A percentile compares a stretch with the other conserved stretches of the same genome.
Evolutionary conservation across 2,888 invertebrate species (phyloP).

Genomic region (Pachydiplax longipennis): DNA sequence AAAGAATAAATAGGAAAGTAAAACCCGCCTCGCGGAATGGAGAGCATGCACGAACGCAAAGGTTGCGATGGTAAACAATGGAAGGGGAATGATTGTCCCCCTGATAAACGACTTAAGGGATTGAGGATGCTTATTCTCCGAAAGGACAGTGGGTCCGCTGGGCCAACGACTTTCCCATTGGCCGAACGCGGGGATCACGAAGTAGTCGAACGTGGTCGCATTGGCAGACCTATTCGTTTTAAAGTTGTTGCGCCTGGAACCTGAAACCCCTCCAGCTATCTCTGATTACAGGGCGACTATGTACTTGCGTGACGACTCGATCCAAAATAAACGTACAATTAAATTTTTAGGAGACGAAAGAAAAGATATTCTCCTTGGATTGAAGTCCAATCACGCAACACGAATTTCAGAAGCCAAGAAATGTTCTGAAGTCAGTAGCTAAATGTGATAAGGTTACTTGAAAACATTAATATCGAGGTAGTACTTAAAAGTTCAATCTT

Average conservation of each 20-base stretch:
- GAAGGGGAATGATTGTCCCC: no score
- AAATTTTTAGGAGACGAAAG: background rate
- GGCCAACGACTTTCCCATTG: background rate
- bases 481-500: no score
- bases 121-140: no score
- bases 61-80: no score
- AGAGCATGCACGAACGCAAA: no score
- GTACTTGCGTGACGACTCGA: background rate
- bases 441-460: no score
- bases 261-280: background rate
- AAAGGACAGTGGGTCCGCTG: no score
- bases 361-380: background rate
- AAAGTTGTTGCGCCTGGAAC: background rate
- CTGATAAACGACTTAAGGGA: no score
- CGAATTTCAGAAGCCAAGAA: background rate
- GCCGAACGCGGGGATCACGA: slow-evolving; percentile 16
- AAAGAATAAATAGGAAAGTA: no score
- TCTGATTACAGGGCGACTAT: background rate
- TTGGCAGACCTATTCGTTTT: background rate
- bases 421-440: no score
- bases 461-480: no score
- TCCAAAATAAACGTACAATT: background rate
- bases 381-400: background rate
- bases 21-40: no score
- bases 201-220: background rate